phyloP scores from a whole-genome alignment of 2,797 vertebrate genomes.

The Enteromius fasciolatus region DNA sequence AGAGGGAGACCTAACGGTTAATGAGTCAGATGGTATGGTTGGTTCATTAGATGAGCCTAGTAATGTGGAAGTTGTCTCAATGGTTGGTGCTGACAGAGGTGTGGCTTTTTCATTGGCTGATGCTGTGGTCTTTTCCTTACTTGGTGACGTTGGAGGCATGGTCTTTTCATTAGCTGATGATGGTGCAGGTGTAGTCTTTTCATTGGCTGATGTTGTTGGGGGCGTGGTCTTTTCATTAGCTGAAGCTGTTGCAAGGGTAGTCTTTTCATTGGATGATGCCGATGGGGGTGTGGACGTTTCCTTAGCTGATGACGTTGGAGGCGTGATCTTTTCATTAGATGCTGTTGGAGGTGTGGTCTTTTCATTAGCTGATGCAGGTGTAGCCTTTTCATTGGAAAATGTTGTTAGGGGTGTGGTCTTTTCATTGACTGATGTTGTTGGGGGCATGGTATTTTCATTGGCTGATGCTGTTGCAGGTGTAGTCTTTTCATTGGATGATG shows the following conservation, averaged over 20 bases:
- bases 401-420: too few species aligned
- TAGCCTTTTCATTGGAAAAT: too few species aligned
- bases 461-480: neutral
- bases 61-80: neutral
- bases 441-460: accelerated
- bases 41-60: neutral
- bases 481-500: neutral
- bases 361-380: too few species aligned
- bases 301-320: too few species aligned
- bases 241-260: neutral
- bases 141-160: too few species aligned
- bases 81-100: neutral
- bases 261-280: neutral
- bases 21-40: neutral
- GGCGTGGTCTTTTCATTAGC: too few species aligned
- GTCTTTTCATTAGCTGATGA: too few species aligned
- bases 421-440: neutral
- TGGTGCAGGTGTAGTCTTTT: neutral
- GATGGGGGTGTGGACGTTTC: neutral
- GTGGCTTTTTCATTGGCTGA: neutral
- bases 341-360: too few species aligned
- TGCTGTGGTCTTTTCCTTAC: too few species aligned
- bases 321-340: too few species aligned
- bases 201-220: neutral
- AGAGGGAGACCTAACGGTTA: neutral